phyloP scores from a whole-genome alignment of 2,113 vertebrate species.

The Megalops atlanticus region DNA sequence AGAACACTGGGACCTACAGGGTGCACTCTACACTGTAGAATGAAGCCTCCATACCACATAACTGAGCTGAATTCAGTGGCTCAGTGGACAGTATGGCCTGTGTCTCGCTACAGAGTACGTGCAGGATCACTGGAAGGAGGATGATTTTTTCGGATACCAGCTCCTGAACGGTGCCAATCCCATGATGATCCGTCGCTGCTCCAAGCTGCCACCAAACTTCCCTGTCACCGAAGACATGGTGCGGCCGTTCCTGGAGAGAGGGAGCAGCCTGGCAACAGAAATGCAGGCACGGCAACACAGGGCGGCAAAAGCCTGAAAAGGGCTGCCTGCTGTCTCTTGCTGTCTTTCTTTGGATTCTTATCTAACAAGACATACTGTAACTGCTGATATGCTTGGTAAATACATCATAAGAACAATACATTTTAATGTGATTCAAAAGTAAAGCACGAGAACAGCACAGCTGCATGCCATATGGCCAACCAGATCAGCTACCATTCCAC shows the following conservation, averaged over 20 bases:
- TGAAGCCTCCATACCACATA: no score
- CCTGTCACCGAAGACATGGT: slow-evolving; percentile 81
- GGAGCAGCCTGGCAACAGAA: slow-evolving; percentile 73
- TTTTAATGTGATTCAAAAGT: no score
- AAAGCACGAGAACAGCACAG: no score
- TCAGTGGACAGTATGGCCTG: not conserved
- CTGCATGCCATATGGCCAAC: no score
- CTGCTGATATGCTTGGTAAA: no score
- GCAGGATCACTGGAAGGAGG: slow-evolving; percentile 75
- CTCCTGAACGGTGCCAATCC: slow-evolving; percentile 87
- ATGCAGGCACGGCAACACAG: slow-evolving; percentile 68
- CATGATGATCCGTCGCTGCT: slow-evolving; percentile 75
- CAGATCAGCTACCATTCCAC: no score
- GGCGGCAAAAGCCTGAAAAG: not conserved
- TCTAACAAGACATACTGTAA: no score
- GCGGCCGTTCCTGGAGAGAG: slow-evolving; percentile 57
- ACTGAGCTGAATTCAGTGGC: no score
- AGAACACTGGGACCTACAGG: no score
- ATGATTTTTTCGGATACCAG: slow-evolving; percentile 87
- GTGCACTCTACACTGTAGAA: no score
- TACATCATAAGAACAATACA: no score
- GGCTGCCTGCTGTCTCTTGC: not conserved
- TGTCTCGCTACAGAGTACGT: slow-evolving; percentile 51
- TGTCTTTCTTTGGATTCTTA: not conserved
- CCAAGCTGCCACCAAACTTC: slow-evolving; percentile 74